A percentile compares a stretch with the other conserved stretches of the same genome.
Conservation (phyloP, 2,797 vertebrate species). For the Cirrhinus mrigala region DNA sequence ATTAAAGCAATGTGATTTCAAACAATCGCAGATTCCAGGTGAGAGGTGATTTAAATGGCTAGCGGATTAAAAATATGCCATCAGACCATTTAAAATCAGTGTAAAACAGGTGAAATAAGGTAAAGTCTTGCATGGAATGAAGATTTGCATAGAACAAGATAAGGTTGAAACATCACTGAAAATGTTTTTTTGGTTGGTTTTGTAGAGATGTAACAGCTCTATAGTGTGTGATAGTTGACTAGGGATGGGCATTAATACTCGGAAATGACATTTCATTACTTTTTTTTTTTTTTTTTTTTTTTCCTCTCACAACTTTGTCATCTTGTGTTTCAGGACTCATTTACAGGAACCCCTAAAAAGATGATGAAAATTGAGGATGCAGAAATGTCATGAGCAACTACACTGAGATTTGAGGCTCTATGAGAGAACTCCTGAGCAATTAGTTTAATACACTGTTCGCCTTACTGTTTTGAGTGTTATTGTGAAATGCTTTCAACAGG, state of each 20-base stretch:
- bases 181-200: neutral
- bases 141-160: no score
- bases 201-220: neutral
- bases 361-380: constrained; percentile 77
- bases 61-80: no score
- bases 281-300: no score
- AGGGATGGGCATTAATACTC: neutral
- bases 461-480: constrained; percentile 1
- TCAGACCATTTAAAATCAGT: no score
- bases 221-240: neutral
- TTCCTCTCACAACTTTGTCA: neutral
- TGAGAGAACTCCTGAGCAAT: constrained; percentile 6
- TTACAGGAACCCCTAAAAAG: constrained; percentile 81
- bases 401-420: neutral
- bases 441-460: constrained; percentile 32
- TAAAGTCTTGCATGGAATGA: no score
- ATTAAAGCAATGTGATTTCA: no score
- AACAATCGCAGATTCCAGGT: no score
- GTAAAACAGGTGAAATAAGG: no score
- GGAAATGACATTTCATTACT: neutral
- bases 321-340: constrained; percentile 70
- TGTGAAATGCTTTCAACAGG: neutral
- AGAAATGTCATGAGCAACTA: constrained; percentile 69
- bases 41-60: no score
- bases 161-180: neutral